A percentile compares a stretch with the other conserved stretches of the same genome.
These are phyloP conservation scores for Drosophila lowei DNA, from an alignment of 1,140 invertebrate species.

Conservation along the genomic window DNA sequence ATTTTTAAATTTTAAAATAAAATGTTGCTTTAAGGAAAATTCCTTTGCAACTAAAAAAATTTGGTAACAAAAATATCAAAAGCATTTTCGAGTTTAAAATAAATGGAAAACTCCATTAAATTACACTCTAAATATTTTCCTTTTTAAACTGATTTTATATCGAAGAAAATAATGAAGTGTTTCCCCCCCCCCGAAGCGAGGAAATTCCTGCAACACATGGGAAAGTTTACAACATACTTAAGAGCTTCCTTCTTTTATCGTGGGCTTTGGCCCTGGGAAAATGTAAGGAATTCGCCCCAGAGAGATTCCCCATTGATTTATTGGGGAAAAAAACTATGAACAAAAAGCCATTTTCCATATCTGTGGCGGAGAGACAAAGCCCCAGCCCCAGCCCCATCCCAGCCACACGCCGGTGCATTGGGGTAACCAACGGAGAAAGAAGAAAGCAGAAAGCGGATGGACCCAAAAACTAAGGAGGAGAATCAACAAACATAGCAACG, in stretches of 20 bases:
- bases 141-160: neutral
- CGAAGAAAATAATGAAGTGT: too few species aligned
- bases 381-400: constrained; percentile 16
- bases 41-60: too few species aligned
- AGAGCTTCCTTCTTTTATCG: constrained; percentile 17
- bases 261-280: constrained; percentile 18
- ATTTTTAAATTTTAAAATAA: too few species aligned
- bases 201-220: neutral
- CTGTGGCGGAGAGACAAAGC: constrained; percentile 51
- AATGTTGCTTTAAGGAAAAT: too few species aligned
- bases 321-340: constrained; percentile 35
- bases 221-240: constrained; percentile 28
- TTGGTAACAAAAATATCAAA: too few species aligned
- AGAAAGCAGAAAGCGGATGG: constrained; percentile 13
- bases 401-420: constrained; percentile 69
- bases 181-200: neutral
- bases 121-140: too few species aligned
- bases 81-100: too few species aligned
- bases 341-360: constrained; percentile 40
- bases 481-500: constrained; percentile 65
- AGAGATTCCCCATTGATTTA: constrained; percentile 69
- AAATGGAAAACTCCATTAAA: too few species aligned
- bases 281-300: constrained; percentile 54
- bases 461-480: constrained; percentile 28
- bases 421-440: constrained; percentile 14